Evolutionary conservation across 2,797 vertebrate genomes (phyloP), one percentile per base, ranked within the genome.

Genomic region (Pempheris klunzingeri): DNA sequence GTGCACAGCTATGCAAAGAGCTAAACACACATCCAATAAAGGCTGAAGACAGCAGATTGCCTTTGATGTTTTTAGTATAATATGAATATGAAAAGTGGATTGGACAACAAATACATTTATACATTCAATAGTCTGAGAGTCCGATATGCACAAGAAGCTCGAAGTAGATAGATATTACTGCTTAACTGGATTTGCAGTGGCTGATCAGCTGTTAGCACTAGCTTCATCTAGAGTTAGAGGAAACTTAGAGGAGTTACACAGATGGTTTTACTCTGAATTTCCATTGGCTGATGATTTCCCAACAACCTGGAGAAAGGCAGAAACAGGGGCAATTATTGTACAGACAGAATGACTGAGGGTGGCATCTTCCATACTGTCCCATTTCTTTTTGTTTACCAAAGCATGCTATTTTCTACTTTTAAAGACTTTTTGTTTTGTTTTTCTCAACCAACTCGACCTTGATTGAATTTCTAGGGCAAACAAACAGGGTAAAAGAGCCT

Each of bases 401-500:
- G 30, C 22, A 18, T 47, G 17, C 26, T 50, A 14, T 81, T 82
- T 86, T 85, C 57, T 54, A 77, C 66, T 71, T 84, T 67, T 30
- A 60, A 17, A 9, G 60, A 12, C 12, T 67, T 84, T 78, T 85
- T 80, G n/a, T 71, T 55, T 58, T 67, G 3, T 69, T 46, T 73
- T 87, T 80, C 53, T 63, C 0, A 0, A 75, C 60, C 67, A 84
- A 82, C 57, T 65, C 49, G 68, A 74, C 60, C 61, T 75, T 77
- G 55, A 81, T 75, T 76, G 41, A 81, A 73, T 85, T 85, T 82
- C 69, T 15, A 62, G 54, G 49, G 30, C 59, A 90, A 90, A 82
- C 75, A 88, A 87, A 80, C 55, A 84, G 57, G 65, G 41, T 60
- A 34, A 80, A 83, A 43, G 38, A 59, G 58, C 53, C n/a, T 69